Evolutionary conservation across 2,113 vertebrate genomes (phyloP).

Genomic region (Rattus rattus): DNA sequence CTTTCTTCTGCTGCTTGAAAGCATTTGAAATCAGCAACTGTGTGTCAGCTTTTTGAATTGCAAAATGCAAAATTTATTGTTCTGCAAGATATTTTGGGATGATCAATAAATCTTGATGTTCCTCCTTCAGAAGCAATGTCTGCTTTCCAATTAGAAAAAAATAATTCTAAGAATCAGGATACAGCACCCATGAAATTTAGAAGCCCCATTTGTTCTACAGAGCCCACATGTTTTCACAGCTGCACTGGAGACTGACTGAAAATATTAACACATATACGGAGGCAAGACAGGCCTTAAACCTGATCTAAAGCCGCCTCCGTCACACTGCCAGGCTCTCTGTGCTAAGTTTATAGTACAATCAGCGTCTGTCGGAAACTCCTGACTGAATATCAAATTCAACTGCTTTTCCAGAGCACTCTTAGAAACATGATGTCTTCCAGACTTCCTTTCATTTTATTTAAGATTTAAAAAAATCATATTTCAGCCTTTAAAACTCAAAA

Average conservation of each 20-base stretch:
- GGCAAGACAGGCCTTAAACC: conserved; percentile 60
- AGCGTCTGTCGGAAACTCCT: conserved; percentile 52
- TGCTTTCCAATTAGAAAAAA: conserved; percentile 54
- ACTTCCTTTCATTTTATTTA: conserved; percentile 60
- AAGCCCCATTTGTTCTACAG: conserved; percentile 38
- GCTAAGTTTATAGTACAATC: conserved; percentile 65
- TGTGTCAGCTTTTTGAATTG: not conserved
- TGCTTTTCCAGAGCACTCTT: conserved; percentile 48
- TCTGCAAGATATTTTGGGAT: not conserved
- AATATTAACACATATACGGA: conserved; percentile 62
- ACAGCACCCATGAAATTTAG: conserved; percentile 49
- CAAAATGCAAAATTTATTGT: conserved; percentile 35
- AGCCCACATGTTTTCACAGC: conserved; percentile 67
- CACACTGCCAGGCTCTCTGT: conserved; percentile 44
- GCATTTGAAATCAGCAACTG: not conserved
- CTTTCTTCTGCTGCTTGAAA: not conserved
- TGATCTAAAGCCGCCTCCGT: conserved; percentile 65
- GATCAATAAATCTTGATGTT: conserved; percentile 39
- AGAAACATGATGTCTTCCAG: conserved; percentile 43
- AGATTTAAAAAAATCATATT: conserved; percentile 44
- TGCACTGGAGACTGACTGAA: conserved; percentile 56
- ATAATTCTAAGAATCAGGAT: conserved; percentile 47
- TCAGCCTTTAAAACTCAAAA: conserved; percentile 42
- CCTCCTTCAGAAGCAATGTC: conserved; percentile 13
- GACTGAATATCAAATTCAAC: conserved; percentile 53